A percentile compares a stretch with the other conserved stretches of the same genome.
Evolutionary conservation across 1,140 invertebrate species (phyloP).

Genomic region (Cephus cinctus): DNA sequence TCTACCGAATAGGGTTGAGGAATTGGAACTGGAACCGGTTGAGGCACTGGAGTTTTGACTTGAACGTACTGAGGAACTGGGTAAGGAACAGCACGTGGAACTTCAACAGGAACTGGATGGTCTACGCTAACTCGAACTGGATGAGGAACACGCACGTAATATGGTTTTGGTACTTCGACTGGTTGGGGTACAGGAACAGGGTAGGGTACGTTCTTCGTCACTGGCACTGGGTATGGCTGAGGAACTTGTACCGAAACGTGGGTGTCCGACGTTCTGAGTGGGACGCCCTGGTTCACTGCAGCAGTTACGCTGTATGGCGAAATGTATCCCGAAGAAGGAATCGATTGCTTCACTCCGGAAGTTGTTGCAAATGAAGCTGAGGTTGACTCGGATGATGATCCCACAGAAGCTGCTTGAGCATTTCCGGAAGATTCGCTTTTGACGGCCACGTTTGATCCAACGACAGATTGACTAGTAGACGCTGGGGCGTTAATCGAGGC

Average conservation of each 20-base stretch:
- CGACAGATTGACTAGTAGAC: too few species aligned
- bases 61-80: slow-evolving; percentile 2
- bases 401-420: not conserved
- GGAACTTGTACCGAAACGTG: slow-evolving; percentile 11
- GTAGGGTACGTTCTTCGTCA: slow-evolving; percentile 10
- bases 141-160: slow-evolving; percentile 8
- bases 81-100: not conserved
- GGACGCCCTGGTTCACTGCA: slow-evolving; percentile 1
- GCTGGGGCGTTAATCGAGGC: too few species aligned
- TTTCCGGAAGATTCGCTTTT: not conserved
- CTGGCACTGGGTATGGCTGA: not conserved
- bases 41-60: not conserved
- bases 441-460: not conserved
- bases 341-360: not conserved
- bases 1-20: slow-evolving; percentile 7
- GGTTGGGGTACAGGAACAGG: slow-evolving; percentile 3
- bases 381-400: not conserved
- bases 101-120: not conserved
- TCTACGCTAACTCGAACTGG: slow-evolving; percentile 1
- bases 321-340: not conserved
- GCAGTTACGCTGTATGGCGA: not conserved
- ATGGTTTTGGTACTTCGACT: slow-evolving; percentile 4
- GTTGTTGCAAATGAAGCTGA: not conserved
- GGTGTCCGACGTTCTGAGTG: not conserved
- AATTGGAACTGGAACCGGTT: slow-evolving; percentile 6